Evolutionary conservation across 2,888 invertebrate species (phyloP).

Genomic region (Agelastica alni): DNA sequence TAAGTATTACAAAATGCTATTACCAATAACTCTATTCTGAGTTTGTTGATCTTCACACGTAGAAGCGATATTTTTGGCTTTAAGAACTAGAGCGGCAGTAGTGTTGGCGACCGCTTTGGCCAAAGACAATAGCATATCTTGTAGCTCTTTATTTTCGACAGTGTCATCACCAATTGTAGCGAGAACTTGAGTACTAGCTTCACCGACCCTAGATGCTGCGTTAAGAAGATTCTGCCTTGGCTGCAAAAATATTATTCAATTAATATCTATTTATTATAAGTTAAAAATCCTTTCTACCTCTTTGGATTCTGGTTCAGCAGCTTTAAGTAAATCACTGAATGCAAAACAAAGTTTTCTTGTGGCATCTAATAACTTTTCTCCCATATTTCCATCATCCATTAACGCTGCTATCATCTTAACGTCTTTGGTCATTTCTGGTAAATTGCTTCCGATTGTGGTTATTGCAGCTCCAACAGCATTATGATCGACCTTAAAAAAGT

Average conservation of each 20-base stretch:
- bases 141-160: conserved; percentile 78
- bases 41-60: conserved; percentile 80
- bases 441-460: conserved; percentile 93
- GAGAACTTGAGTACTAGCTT: conserved; percentile 92
- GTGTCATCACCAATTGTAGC: conserved; percentile 92
- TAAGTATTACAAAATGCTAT: neutral
- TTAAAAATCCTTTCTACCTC: too few species aligned
- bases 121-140: conserved; percentile 88
- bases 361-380: conserved; percentile 87
- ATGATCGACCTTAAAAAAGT: conserved; percentile 70
- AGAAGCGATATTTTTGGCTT: conserved; percentile 95
- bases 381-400: conserved; percentile 83
- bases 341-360: conserved; percentile 90
- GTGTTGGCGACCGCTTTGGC: conserved; percentile 98
- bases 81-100: conserved; percentile 92
- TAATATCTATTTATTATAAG: too few species aligned
- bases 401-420: conserved; percentile 95
- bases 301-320: conserved; percentile 93
- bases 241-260: conserved; percentile 30
- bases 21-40: conserved; percentile 80
- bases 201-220: conserved; percentile 95
- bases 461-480: conserved; percentile 96
- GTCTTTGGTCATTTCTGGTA: conserved; percentile 93
- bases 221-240: conserved; percentile 91
- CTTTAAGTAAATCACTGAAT: conserved; percentile 91